phyloP scores from a whole-genome alignment of 2,113 vertebrate genomes.

The Platycercus adscitus region DNA sequence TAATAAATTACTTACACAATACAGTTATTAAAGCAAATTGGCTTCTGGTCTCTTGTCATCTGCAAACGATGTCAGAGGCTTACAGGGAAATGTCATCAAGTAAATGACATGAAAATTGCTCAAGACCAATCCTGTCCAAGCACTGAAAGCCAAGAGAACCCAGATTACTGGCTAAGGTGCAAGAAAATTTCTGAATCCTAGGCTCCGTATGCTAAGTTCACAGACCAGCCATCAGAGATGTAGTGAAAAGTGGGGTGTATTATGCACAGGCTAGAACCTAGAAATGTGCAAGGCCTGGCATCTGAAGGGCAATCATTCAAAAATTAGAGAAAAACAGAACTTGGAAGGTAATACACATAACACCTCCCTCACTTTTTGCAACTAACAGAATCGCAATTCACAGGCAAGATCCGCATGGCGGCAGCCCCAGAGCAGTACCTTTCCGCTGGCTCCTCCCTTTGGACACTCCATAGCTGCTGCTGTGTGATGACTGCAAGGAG shows the following conservation, averaged over 20 bases:
- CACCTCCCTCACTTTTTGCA: background rate
- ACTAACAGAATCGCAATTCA: background rate
- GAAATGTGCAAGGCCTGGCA: background rate
- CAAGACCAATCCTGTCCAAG: background rate
- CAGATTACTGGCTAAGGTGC: background rate
- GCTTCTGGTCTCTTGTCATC: background rate
- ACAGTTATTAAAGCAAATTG: background rate
- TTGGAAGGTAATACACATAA: background rate
- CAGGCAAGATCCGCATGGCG: background rate
- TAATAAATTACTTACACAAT: background rate
- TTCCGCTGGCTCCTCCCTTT: constrained; percentile 77
- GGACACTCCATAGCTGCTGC: constrained; percentile 66
- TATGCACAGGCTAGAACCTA: background rate
- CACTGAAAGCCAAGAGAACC: background rate
- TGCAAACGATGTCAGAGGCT: background rate
- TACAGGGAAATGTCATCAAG: background rate
- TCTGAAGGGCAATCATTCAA: background rate
- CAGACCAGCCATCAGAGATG: background rate
- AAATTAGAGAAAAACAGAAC: background rate
- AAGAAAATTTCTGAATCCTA: background rate
- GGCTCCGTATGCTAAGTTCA: background rate
- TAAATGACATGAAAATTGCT: background rate
- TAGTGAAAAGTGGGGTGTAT: background rate
- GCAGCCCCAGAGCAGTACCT: constrained; percentile 73
- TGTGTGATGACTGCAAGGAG: constrained; percentile 76